Conservation (phyloP, 2,113 vertebrate species). For the cattle (Bos taurus) region ARS-UCD2.0 NC_082638.1:248001-248500, state of each 20-base stretch:
- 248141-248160: background rate
- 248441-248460: rapidly evolving
- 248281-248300: rapidly evolving
- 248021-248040: rapidly evolving
- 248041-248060: background rate
- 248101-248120: background rate
- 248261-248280: background rate
- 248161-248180: background rate
- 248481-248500: too few species aligned
- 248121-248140: background rate
- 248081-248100: background rate
- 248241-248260: rapidly evolving
- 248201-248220: background rate
- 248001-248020: background rate
- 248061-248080: background rate
- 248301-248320: background rate
- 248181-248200: background rate
- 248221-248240: background rate
- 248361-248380: background rate
- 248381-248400: background rate
- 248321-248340: background rate
- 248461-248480: rapidly evolving
- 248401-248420: background rate
- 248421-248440: rapidly evolving
- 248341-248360: rapidly evolving